Evolutionary conservation across 2,888 invertebrate genomes (phyloP), one percentile per base, ranked within the genome.

Genomic region (Tetragnatha montana): DNA sequence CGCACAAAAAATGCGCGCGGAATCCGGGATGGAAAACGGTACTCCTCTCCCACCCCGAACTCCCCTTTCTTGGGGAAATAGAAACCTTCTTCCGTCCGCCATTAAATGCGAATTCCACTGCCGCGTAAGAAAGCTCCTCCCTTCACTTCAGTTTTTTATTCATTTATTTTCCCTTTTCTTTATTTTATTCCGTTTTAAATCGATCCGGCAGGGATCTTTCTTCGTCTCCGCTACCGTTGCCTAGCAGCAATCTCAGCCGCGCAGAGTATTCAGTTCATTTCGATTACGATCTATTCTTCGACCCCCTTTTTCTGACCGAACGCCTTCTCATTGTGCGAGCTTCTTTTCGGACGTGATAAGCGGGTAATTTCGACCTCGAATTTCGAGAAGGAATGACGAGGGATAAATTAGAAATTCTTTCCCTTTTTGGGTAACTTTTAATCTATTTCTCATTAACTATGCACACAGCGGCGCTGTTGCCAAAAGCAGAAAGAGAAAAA

Each of bases 21-120:
- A 88, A 88, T 82, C 73, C 82, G 19, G 71, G 81, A 60, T 68
- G 70, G 89, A 85, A 89, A 78, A 85, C 73, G 21, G 82, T 76
- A 87, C 81, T 87, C 81, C 73, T 75, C 78, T 88, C 80, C 83
- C 69, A 69, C 71, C 60, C 69, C 78, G 50, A 80, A 75, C 71
- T 85, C 73, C 49, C 60, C 74, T 76, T 76, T 81, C 49, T 51
- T 60, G 21, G 78, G 81, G 89, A 89, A 89, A 89, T 89, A 84
- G 89, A 89, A 89, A 85, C 89, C 89, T 85, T 89, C 89, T 89
- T 89, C 89, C 89, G 89, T 81, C 89, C 85, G 89, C 89, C 89
- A 89, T 89, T 89, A 89, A 89, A 89, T 89, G 89, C 81, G 89
- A 85, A 89, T 89, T 88, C 88, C 88, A 88, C 19, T 51, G 76